Evolutionary conservation across 2,797 vertebrate species (phyloP).

Genomic region (Ambastaia sidthimunki): DNA sequence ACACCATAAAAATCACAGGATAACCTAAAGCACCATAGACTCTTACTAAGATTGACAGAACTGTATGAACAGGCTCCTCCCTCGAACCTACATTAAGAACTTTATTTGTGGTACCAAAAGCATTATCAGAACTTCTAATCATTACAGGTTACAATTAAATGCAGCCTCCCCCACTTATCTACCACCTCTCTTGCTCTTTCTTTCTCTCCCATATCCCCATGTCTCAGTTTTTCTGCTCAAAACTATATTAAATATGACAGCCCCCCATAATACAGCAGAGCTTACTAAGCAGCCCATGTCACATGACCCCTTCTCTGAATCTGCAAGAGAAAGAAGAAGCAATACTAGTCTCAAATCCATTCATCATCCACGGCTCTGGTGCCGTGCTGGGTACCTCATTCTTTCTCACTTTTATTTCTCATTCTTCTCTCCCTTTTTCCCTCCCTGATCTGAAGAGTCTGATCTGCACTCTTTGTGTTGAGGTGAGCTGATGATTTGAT

Average conservation of each 20-base stretch:
- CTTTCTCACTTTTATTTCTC: slow-evolving; percentile 4
- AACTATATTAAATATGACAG: slow-evolving; percentile 3
- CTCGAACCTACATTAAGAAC: neutral
- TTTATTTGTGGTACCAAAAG: neutral
- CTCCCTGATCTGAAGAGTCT: no score
- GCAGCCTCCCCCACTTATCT: neutral
- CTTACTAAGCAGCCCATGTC: slow-evolving; percentile 38
- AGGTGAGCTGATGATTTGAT: slow-evolving; percentile 43
- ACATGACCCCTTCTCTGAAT: slow-evolving; percentile 32
- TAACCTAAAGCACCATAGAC: neutral
- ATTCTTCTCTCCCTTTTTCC: neutral
- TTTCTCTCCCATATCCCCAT: slow-evolving; percentile 4
- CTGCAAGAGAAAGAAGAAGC: slow-evolving; percentile 38
- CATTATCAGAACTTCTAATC: neutral
- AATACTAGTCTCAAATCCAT: slow-evolving; percentile 26
- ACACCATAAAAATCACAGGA: neutral
- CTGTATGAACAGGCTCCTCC: no score
- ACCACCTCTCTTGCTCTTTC: neutral
- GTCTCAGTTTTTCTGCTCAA: neutral
- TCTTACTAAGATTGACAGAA: neutral
- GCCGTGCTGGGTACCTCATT: slow-evolving; percentile 43
- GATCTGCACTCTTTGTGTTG: neutral
- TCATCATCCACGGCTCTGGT: slow-evolving; percentile 50
- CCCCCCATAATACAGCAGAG: slow-evolving; percentile 37
- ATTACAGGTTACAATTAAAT: slow-evolving; percentile 45